Percentiles rank a stretch among this genome's conserved stretches.
These are phyloP conservation scores for Pangasianodon gigas DNA, from an alignment of 2,113 vertebrate genomes.

Conservation along the genomic window DNA sequence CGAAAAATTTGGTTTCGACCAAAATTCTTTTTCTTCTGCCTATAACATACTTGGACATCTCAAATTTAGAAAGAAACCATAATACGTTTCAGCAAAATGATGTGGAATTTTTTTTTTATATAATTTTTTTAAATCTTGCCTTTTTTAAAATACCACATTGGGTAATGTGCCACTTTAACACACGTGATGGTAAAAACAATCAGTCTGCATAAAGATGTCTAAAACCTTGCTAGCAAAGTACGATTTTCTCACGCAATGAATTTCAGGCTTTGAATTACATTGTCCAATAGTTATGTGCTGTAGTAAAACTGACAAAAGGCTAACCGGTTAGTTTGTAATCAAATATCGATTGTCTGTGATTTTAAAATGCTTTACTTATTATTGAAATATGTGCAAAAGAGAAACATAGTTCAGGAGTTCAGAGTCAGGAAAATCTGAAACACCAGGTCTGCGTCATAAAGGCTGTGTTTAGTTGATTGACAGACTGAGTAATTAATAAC, in stretches of 20 bases:
- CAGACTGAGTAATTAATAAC: slow-evolving; percentile 54
- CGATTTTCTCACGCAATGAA: neutral
- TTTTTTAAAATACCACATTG: neutral
- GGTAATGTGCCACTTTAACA: neutral
- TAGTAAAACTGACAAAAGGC: neutral
- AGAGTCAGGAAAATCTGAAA: neutral
- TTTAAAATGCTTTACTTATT: neutral
- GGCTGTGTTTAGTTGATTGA: slow-evolving; percentile 22
- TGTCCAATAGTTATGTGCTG: neutral
- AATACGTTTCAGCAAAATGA: neutral
- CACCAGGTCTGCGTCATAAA: neutral
- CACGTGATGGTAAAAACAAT: neutral
- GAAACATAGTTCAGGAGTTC: neutral
- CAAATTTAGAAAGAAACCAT: neutral
- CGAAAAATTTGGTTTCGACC: neutral
- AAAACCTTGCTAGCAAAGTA: neutral
- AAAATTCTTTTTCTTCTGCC: neutral
- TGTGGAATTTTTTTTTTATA: no score
- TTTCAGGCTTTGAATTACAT: no score
- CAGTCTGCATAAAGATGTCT: neutral
- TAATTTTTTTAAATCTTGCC: neutral
- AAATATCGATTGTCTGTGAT: neutral
- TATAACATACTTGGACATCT: neutral
- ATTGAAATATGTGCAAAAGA: neutral
- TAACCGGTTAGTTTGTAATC: neutral